Evolutionary conservation across 2,113 vertebrate species (phyloP).

Genomic region (Halichoeres trimaculatus): DNA sequence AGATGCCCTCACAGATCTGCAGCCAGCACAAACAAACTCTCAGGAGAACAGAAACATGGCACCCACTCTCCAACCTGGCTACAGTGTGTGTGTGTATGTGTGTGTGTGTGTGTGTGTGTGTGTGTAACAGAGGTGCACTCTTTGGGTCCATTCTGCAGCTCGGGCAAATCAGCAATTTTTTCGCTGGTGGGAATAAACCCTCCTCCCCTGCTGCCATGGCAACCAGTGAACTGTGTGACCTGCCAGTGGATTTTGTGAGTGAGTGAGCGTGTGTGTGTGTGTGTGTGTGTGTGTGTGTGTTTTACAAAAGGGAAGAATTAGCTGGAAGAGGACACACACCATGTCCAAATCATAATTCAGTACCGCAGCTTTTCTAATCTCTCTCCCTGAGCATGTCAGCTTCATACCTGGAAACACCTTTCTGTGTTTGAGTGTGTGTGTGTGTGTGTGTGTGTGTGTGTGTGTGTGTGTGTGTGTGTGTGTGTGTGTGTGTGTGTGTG

Average conservation of each 20-base stretch:
- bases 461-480: not conserved
- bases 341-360: constrained; percentile 28
- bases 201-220: constrained; percentile 53
- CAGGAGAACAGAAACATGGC: constrained; percentile 4
- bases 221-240: constrained; percentile 62
- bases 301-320: constrained; percentile 33
- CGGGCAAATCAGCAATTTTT: constrained; percentile 52
- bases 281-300: constrained; percentile 10
- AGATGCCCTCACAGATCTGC: constrained; percentile 14
- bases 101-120: constrained; percentile 1
- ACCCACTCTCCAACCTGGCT: not conserved
- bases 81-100: not conserved
- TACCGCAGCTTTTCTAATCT: not conserved
- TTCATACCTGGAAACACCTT: constrained; percentile 24
- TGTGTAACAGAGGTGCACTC: constrained; percentile 16
- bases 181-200: constrained; percentile 39
- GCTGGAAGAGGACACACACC: constrained; percentile 10
- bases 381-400: constrained; percentile 13
- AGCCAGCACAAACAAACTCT: constrained; percentile 27
- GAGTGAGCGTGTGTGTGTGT: constrained; percentile 19
- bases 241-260: constrained; percentile 34
- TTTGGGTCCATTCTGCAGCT: constrained; percentile 42
- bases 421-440: no score
- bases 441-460: not conserved
- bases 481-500: not conserved